Evolutionary conservation across 2,888 invertebrate species (phyloP), one percentile per base, ranked within the genome.

Genomic region (Dendrolimus pini): DNA sequence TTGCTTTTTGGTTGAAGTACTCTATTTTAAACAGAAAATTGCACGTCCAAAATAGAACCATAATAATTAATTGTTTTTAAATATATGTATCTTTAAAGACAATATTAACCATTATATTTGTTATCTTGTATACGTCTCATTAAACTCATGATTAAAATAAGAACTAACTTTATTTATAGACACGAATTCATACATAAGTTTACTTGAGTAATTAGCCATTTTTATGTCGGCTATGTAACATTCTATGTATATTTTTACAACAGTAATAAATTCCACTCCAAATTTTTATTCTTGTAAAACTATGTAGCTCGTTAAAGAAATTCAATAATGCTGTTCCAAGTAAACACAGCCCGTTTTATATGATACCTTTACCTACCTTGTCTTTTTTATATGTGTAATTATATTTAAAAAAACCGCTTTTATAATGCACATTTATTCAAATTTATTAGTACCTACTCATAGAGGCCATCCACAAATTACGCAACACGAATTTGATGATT

Each of bases 221-320:
- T 47, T 47, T 47, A 47, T 47, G 47, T 47, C 9, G 47, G 47
- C 47, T 9, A 12, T 47, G 30, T 47, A 47, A 9, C 47, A 47
- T 47, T 47, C 47, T 9, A 47, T 47, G 2, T 30, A 54, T 10
- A 14, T 57, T 57, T 53, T 59, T 9, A 47, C 53, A 42, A 53
- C 54, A 18, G 42, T 59, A 59, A 59, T 59, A 59, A 56, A 59
- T 56, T 41, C 55, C 54, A 42, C 54, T 55, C 52, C 7, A 59
- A 56, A 55, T 59, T 54, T 57, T 55, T 59, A 41, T 57, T 57
- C 59, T 54, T 57, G 57, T 47, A 54, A 57, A 59, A 59, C 53
- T 59, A 55, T 57, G 55, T 47, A 53, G 57, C 59, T 55, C 57
- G 52, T 59, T 55, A 55, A 55, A 55, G 55, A 55, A 55, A 57